Conservation (phyloP, 2,797 vertebrate genomes). For the Darevskia mixta region DNA sequence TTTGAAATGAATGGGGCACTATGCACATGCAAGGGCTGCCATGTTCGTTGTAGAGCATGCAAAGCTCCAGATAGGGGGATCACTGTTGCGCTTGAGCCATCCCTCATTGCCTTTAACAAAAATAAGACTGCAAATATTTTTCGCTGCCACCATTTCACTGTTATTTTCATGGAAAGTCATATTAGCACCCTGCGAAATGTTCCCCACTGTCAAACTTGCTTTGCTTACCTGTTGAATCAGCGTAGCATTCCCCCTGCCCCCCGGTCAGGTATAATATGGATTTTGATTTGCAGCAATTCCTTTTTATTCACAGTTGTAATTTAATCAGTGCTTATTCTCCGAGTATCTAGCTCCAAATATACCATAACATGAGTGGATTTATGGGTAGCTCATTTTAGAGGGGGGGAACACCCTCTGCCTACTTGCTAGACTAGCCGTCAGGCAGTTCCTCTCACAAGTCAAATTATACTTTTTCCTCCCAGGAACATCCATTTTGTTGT, state of each 20-base stretch:
- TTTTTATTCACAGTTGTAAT: not conserved
- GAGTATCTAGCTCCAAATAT: conserved; percentile 33
- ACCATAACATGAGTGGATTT: conserved; percentile 59
- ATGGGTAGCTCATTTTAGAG: conserved; percentile 63
- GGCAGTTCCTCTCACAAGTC: conserved; percentile 66
- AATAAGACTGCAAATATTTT: not conserved
- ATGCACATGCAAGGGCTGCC: too few species aligned
- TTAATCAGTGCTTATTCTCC: conserved; percentile 45
- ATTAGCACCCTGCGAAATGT: conserved; percentile 54
- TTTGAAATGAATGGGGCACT: not conserved
- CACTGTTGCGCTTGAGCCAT: not conserved
- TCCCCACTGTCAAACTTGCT: conserved; percentile 60
- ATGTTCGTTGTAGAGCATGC: not conserved
- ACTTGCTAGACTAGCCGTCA: conserved; percentile 61
- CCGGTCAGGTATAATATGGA: conserved; percentile 37
- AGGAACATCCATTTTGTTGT: conserved; percentile 70
- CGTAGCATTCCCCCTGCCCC: conserved; percentile 33
- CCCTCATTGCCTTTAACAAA: not conserved
- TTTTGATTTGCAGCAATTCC: conserved; percentile 40
- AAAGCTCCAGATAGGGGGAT: not conserved
- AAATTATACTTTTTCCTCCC: conserved; percentile 59
- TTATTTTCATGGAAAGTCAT: conserved; percentile 65
- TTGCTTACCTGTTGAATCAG: conserved; percentile 64
- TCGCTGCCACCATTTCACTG: conserved; percentile 42
- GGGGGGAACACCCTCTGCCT: conserved; percentile 48